These are phyloP conservation scores for Eptatretus burgeri DNA, from an alignment of 2,113 vertebrate species.

Conservation along the genomic window DNA sequence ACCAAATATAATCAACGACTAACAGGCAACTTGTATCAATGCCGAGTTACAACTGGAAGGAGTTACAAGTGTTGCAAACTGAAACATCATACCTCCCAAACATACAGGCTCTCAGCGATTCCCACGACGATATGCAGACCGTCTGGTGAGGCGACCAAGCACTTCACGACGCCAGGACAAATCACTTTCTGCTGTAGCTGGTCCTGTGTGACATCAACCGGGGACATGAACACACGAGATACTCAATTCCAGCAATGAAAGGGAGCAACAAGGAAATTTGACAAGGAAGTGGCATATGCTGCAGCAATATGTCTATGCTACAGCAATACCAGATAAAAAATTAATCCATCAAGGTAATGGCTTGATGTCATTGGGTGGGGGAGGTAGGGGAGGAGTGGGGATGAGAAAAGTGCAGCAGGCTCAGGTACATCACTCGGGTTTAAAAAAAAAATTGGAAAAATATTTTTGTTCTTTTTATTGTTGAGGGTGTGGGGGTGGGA, in stretches of 20 bases:
- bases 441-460: too few species aligned
- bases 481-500: too few species aligned
- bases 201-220: constrained; percentile 22
- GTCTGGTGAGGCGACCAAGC: constrained; percentile 37
- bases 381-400: too few species aligned
- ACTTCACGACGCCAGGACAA: constrained; percentile 58
- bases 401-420: too few species aligned
- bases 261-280: not conserved
- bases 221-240: too few species aligned
- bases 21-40: not conserved
- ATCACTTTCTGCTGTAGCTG: constrained; percentile 90
- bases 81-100: constrained; percentile 53
- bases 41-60: not conserved
- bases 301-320: too few species aligned
- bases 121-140: constrained; percentile 52
- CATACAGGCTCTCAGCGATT: constrained; percentile 41
- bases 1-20: not conserved
- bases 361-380: too few species aligned
- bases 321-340: too few species aligned
- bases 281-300: not conserved
- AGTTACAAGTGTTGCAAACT: not conserved
- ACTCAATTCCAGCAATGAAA: not conserved
- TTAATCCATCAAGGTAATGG: too few species aligned
- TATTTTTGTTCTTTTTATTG: too few species aligned
- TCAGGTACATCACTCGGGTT: too few species aligned